phyloP scores from a whole-genome alignment of 2,113 vertebrate genomes.

The Ramphastos sulfuratus region DNA sequence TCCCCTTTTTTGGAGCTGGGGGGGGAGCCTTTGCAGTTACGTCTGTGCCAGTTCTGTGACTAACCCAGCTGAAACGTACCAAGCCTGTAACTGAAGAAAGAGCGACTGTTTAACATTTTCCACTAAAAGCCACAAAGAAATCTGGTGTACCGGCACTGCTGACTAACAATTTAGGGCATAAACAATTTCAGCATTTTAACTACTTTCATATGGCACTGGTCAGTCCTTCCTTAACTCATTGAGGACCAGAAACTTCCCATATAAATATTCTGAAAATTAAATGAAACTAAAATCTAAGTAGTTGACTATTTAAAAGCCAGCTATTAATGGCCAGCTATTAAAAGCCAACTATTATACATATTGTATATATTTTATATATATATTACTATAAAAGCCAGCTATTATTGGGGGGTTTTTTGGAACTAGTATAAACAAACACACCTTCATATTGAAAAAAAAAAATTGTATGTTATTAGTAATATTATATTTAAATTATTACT shows the following conservation, averaged over 20 bases:
- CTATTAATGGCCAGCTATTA: not conserved
- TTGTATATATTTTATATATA: no score
- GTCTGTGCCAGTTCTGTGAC: slow-evolving; percentile 74
- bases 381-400: no score
- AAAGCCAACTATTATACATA: no score
- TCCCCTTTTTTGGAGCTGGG: no score
- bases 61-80: slow-evolving; percentile 74
- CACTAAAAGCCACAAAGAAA: slow-evolving; percentile 79
- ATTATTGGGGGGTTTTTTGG: not conserved
- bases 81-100: slow-evolving; percentile 73
- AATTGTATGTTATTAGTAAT: no score
- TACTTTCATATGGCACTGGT: slow-evolving; percentile 70
- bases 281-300: not conserved
- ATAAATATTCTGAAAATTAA: not conserved
- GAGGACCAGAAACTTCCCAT: not conserved
- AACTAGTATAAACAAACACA: not conserved
- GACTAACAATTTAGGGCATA: slow-evolving; percentile 74
- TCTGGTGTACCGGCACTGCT: slow-evolving; percentile 73
- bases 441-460: not conserved
- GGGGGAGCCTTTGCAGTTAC: slow-evolving; percentile 65
- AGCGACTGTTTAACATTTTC: slow-evolving; percentile 79
- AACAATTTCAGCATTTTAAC: slow-evolving; percentile 77
- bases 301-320: not conserved
- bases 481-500: no score
- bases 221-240: slow-evolving; percentile 29